Base-by-base conservation (phyloP, 2,888 invertebrate species). In the Fabriciana adippe region DNA sequence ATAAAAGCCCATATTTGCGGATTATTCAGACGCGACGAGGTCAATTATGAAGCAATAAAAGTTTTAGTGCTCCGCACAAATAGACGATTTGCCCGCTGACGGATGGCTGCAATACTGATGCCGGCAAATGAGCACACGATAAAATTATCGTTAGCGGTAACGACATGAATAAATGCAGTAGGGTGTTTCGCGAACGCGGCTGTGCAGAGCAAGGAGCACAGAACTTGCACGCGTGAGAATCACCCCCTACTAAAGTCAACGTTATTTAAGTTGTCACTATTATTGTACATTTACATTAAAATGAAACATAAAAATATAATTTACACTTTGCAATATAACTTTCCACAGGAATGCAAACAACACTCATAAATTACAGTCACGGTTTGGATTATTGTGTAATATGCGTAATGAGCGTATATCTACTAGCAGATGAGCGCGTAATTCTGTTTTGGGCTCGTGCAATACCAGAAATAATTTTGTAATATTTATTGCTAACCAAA, bases 151-250 rank as follows among this genome's bases (percentile, higher is more conserved):
- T 93, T 93, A 93, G 92, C 88, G 86, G 92, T 93, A 93, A 93
- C 93, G 93, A 93, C 92, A 93, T 93, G 93, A 93, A 93, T 93
- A 93, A 93, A 93, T 93, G 93, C 91, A 93, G 87, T 89, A 92
- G 90, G 89, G 90, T 83, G 87, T 87, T 85, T 84, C 81, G 84
- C 82, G 83, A 76, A 79, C 81, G 81, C 81, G 82, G 78, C 65
- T 54, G 65, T 56, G 66, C 63, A 64, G 66, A 77, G 78, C 78
- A 75, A 79, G 80, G 80, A 78, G 74, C 78, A 76, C 79, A 80
- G 51, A 79, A 72, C n/a, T 48, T n/a, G 26, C 59, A 48, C 59
- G 48, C 48, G 26, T 31, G 47, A 31, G 59, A 59, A 26, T 41
- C 35, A 11, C 35, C 35, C 35, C 11, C 35, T 41, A 41, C 11